phyloP scores from a whole-genome alignment of 1,140 invertebrate species.

The Mya arenaria region DNA sequence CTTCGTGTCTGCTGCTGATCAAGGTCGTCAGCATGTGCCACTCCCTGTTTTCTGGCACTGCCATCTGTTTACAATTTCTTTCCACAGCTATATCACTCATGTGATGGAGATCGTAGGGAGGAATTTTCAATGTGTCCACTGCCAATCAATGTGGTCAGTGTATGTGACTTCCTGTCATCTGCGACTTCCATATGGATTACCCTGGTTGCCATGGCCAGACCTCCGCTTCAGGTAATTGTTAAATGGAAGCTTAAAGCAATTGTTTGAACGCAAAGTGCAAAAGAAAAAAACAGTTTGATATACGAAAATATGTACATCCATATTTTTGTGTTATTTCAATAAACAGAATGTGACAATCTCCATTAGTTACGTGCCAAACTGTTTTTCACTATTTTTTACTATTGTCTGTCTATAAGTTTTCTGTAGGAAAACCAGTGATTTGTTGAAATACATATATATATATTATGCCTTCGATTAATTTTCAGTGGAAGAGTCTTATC shows the following conservation, averaged over 20 bases:
- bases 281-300: too few species aligned
- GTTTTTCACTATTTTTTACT: too few species aligned
- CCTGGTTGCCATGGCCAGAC: constrained; percentile 90
- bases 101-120: constrained; percentile 81
- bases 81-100: constrained; percentile 85
- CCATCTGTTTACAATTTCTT: not conserved
- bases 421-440: too few species aligned
- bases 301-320: too few species aligned
- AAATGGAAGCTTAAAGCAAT: too few species aligned
- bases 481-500: constrained; percentile 85
- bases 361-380: too few species aligned
- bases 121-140: constrained; percentile 79
- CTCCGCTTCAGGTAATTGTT: constrained; percentile 82
- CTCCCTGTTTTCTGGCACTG: not conserved
- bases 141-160: constrained; percentile 87
- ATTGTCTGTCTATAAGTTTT: too few species aligned
- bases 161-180: constrained; percentile 94
- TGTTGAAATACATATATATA: too few species aligned
- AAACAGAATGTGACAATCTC: too few species aligned
- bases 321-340: too few species aligned
- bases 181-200: constrained; percentile 95
- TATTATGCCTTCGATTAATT: too few species aligned
- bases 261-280: too few species aligned
- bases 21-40: not conserved
- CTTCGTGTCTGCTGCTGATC: not conserved